These are phyloP conservation scores for Euphydryas editha DNA, from an alignment of 2,888 invertebrate species.

Conservation along the genomic window DNA sequence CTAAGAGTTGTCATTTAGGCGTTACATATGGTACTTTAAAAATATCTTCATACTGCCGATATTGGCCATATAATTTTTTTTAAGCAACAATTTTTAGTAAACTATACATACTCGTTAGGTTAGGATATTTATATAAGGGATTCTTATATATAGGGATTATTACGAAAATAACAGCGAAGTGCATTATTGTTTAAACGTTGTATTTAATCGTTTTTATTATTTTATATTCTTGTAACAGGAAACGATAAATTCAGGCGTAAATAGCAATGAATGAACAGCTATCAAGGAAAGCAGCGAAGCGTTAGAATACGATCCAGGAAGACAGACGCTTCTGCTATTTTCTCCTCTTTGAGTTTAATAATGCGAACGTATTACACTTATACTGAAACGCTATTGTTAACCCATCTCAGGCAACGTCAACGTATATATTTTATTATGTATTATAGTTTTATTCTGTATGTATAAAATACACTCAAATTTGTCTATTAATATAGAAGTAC, in stretches of 20 bases:
- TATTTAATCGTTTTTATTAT: neutral
- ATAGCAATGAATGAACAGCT: constrained; percentile 18
- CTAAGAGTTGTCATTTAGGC: no score
- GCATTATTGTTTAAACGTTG: neutral
- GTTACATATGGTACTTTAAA: no score
- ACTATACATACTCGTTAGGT: no score
- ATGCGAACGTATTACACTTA: neutral
- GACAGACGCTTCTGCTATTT: constrained; percentile 21
- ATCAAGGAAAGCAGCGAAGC: constrained; percentile 33
- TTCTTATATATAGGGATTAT: no score
- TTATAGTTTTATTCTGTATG: neutral
- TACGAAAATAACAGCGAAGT: neutral
- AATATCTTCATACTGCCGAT: no score
- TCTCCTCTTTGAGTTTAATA: constrained; percentile 15
- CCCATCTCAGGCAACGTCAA: neutral
- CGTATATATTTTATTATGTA: neutral
- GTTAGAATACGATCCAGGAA: constrained; percentile 23
- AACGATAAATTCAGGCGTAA: constrained; percentile 5
- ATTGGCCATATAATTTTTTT: no score
- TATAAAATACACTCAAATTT: no score
- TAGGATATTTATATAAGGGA: no score
- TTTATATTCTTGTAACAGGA: neutral
- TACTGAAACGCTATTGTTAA: neutral
- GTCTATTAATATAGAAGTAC: no score
- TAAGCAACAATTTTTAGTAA: no score